Conservation (phyloP, 2,797 vertebrate genomes). For the Hydrocynus forskahlii region DNA sequence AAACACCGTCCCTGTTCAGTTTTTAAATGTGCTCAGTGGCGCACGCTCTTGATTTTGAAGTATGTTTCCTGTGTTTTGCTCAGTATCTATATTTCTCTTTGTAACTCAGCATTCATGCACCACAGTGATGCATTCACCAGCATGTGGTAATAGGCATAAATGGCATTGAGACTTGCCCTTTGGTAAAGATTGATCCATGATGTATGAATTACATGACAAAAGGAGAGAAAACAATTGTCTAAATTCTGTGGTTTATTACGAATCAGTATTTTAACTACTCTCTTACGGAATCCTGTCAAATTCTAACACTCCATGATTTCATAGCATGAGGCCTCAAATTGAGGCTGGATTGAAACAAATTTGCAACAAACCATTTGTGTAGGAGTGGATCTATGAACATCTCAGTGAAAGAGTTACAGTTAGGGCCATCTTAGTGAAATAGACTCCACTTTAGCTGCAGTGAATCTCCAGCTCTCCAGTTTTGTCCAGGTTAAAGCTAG, state of each 20-base stretch:
- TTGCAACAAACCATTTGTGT: neutral
- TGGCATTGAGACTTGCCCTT: neutral
- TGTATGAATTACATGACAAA: neutral
- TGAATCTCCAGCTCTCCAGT: neutral
- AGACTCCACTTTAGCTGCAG: neutral
- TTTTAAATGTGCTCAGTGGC: slow-evolving; percentile 36
- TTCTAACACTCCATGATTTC: neutral
- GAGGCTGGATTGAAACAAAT: slow-evolving; percentile 23
- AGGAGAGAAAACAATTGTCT: neutral
- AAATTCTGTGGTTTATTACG: neutral
- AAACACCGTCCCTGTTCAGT: slow-evolving; percentile 43
- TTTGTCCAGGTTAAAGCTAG: neutral
- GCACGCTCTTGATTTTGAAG: slow-evolving; percentile 29
- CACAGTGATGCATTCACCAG: slow-evolving; percentile 9
- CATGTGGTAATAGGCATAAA: neutral
- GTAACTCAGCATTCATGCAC: slow-evolving; percentile 10
- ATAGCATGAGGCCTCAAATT: slow-evolving; percentile 22
- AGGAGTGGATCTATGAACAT: neutral
- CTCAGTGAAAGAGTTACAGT: neutral
- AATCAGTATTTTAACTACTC: neutral
- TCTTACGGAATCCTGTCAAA: neutral
- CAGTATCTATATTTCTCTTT: slow-evolving; percentile 33
- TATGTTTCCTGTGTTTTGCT: slow-evolving; percentile 18
- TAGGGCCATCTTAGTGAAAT: neutral
- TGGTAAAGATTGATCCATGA: neutral